Evolutionary conservation across 1,140 invertebrate species (phyloP), one percentile per base, ranked within the genome.

Genomic region (Orussus abietinus): DNA sequence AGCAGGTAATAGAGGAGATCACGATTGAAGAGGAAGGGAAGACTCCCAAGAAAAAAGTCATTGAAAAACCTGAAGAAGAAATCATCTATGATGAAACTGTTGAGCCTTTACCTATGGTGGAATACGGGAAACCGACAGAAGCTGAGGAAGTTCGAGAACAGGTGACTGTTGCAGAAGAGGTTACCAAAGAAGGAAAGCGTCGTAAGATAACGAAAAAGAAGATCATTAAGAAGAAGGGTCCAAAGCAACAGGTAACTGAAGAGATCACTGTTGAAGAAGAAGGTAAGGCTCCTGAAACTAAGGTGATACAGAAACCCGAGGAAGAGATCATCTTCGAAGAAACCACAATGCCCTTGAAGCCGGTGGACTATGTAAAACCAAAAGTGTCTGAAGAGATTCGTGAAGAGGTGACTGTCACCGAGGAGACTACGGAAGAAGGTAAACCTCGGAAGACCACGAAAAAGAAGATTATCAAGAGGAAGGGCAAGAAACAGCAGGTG

Each of bases 401-500:
- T n/a, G n/a, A n/a, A n/a, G n/a, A n/a, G n/a, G n/a, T n/a, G n/a
- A n/a, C n/a, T n/a, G n/a, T n/a, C n/a, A n/a, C n/a, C n/a, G n/a
- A n/a, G n/a, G n/a, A n/a, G n/a, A n/a, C n/a, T n/a, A n/a, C n/a
- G n/a, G n/a, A n/a, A n/a, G n/a, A n/a, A n/a, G n/a, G n/a, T n/a
- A n/a, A n/a, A n/a, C n/a, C n/a, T n/a, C n/a, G n/a, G n/a, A n/a
- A n/a, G n/a, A n/a, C n/a, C n/a, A n/a, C n/a, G n/a, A n/a, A n/a
- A n/a, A n/a, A n/a, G n/a, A n/a, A n/a, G n/a, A 62, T 66, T 7
- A 65, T 67, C 47, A 66, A 69, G 49, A 52, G 64, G 26, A 59
- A 54, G 20, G 64, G 55, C 29, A 37, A 41, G 13, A 64, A 64
- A 45, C 36, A 64, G 51, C 62, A 66, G 53, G 51, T 58, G 1